A percentile compares a stretch with the other conserved stretches of the same genome.
Conservation (phyloP, 1,140 invertebrate genomes). For the Polypedilum pembai region DNA sequence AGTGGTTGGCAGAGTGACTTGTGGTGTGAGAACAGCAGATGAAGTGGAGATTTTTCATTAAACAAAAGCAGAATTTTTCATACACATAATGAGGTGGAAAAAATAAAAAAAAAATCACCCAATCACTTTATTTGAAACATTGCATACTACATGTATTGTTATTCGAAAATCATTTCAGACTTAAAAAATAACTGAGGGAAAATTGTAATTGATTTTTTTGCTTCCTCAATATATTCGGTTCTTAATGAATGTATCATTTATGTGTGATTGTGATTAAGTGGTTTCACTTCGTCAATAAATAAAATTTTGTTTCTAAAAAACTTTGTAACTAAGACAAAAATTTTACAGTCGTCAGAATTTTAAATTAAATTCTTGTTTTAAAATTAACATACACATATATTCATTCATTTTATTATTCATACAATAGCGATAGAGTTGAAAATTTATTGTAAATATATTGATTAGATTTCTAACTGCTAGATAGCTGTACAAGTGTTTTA, state of each 20-base stretch:
- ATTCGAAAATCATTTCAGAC: neutral
- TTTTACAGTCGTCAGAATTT: too few species aligned
- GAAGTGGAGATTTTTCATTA: conserved; percentile 13
- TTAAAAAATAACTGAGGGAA: neutral
- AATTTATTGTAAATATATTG: conserved; percentile 5
- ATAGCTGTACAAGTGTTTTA: neutral
- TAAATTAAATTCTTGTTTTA: too few species aligned
- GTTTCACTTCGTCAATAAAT: too few species aligned
- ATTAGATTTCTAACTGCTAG: neutral
- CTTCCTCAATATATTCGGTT: neutral
- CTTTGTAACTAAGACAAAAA: too few species aligned
- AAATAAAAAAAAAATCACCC: neutral
- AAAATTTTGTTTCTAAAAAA: too few species aligned
- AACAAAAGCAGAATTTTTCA: neutral
- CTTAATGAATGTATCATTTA: conserved; percentile 25
- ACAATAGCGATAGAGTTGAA: neutral
- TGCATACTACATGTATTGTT: neutral
- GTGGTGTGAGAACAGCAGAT: neutral
- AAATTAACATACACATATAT: too few species aligned
- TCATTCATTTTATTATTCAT: too few species aligned
- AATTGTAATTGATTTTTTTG: conserved; percentile 27
- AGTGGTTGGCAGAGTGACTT: neutral
- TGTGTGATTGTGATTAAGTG: too few species aligned
- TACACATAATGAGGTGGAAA: conserved; percentile 26
- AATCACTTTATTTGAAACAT: neutral